Base-by-base conservation (phyloP, 2,113 vertebrate genomes). In the Oncorhynchus tshawytscha region DNA sequence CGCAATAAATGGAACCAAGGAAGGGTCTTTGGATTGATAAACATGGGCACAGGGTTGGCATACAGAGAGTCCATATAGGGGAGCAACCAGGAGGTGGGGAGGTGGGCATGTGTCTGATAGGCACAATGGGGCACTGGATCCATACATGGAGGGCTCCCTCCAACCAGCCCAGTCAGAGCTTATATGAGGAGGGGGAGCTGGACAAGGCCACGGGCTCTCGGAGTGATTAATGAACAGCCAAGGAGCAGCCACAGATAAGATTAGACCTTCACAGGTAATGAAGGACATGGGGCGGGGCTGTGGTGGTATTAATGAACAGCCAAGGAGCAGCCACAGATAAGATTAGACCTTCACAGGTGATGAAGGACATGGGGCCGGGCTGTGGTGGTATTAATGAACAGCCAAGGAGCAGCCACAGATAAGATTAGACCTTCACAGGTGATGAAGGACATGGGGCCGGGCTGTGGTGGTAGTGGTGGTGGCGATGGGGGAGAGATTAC, bases 171-270 rank as follows among this genome's bases (percentile, higher is more conserved):
- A 45, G 39, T 12, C 39, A 12, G 9, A 45, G 39, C 39, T 9
- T 45, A 45, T 45, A 45, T 45, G 9, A 2, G 39, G 39, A 45
- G 79, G 79, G 78, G 86, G 76, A 49, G 75, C 79, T 65, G 66
- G 84, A 84, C 88, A 90, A 92, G 90, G 85, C 87, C 77, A 73
- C 70, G 1, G 85, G 70, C 83, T 48, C 6, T 65, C 39, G 2
- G 77, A 84, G 85, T 92, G 90, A 92, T 91, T 94, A 88, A 92
- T 92, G 90, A 88, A 85, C 76, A 89, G n/a, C n/a, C n/a, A n/a
- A n/a, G n/a, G n/a, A n/a, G n/a, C n/a, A n/a, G n/a, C n/a, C n/a
- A n/a, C n/a, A n/a, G n/a, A n/a, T n/a, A n/a, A n/a, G n/a, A n/a
- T n/a, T n/a, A n/a, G n/a, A n/a, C n/a, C n/a, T n/a, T n/a, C n/a